Base-by-base conservation (phyloP, 2,888 invertebrate species). In the Watsonalla cultraria region DNA sequence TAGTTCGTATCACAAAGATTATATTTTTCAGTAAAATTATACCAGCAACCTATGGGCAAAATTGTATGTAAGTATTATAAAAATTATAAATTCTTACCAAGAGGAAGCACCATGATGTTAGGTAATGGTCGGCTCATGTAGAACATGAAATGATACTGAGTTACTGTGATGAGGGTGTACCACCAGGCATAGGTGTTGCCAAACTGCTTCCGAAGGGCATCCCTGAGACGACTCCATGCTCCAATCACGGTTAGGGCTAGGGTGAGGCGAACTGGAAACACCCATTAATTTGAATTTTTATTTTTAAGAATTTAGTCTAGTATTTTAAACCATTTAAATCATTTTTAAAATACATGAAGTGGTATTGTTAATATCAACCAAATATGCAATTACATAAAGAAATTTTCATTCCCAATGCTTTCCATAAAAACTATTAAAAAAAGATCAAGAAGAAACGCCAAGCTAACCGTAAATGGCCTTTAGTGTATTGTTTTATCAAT, bases 61-160 rank as follows among this genome's bases (percentile, higher is more conserved):
- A 5, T 13, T 5, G 33, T n/a, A 7, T 34, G 35, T 5, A 8
- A 42, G 42, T 2, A 8, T 11, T 5, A 11, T 1, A 5, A 42
- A 11, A 42, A 42, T 5, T 39, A 54, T 51, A 46, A 14, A 50
- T 53, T 69, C 86, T 91, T 92, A 98, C 99, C 98, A 76, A 98
- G 86, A 52, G 97, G 96, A 72, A 99, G 84, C 45, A 96, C 98
- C 93, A 99, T 96, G 39, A 96, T 96, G 84, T 99, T 99, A 54
- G 99, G 99, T 70, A 99, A 91, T 9, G 98, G 95, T 57, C 99
- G 93, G 71, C 97, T 97, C 86, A 97, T 93, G 80, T 99, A 99
- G 84, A 98, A 99, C 93, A 99, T 95, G 77, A 99, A 98, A 87
- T 99, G 99, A 84, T 99, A 99, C 83, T 99, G 99, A 0, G 98